phyloP scores from a whole-genome alignment of 2,888 invertebrate species.

The Phyto melanocephala region DNA sequence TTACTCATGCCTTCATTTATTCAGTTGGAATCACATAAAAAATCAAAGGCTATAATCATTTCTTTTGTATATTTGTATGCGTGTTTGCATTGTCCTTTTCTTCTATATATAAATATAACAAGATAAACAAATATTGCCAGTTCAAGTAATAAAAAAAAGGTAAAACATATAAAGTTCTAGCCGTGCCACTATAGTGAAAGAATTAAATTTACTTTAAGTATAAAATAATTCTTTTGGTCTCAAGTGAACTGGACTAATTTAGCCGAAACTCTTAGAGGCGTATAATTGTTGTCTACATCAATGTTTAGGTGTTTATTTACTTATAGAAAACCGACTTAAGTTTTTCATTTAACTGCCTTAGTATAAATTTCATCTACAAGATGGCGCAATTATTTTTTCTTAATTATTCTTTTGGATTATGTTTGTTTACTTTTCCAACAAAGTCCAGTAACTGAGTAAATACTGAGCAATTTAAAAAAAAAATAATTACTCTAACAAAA shows the following conservation, averaged over 20 bases:
- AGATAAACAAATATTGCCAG: not conserved
- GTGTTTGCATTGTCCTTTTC: not conserved
- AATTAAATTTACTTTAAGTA: too few species aligned
- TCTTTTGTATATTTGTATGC: not conserved
- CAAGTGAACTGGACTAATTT: not conserved
- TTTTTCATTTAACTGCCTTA: too few species aligned
- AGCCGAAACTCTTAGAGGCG: not conserved
- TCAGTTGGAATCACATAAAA: not conserved
- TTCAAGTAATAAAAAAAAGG: not conserved
- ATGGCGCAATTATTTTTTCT: too few species aligned
- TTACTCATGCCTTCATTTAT: not conserved
- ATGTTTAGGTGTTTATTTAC: too few species aligned
- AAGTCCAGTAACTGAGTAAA: too few species aligned
- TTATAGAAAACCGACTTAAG: too few species aligned
- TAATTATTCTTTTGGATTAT: too few species aligned
- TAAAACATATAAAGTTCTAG: not conserved
- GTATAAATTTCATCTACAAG: too few species aligned
- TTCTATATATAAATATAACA: not conserved
- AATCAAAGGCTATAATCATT: not conserved
- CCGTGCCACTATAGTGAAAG: too few species aligned
- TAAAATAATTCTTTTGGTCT: not conserved
- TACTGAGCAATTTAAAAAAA: too few species aligned
- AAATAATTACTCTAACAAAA: too few species aligned
- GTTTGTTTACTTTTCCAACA: too few species aligned
- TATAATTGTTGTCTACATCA: not conserved